phyloP scores from a whole-genome alignment of 2,113 vertebrate species.

The Peromyscus maniculatus region DNA sequence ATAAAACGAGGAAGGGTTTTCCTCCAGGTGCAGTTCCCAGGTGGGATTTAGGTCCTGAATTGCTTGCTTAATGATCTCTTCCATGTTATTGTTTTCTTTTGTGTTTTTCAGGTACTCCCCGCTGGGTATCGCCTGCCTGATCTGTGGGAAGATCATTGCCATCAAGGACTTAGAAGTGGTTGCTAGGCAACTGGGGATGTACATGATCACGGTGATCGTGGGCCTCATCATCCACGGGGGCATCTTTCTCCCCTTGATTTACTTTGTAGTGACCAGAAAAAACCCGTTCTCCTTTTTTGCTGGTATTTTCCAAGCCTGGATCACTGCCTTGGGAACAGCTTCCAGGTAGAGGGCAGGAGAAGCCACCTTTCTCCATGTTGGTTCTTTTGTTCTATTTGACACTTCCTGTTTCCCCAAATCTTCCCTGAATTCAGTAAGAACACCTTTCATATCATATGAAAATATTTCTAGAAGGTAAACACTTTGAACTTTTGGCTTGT shows the following conservation, averaged over 20 bases:
- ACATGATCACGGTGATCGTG: conserved; percentile 98
- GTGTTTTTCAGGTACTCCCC: conserved; percentile 95
- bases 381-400: background rate
- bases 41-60: background rate
- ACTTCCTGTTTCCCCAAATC: background rate
- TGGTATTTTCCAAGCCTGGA: conserved; percentile 99
- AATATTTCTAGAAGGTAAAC: background rate
- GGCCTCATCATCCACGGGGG: conserved; percentile 98
- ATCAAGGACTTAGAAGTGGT: conserved; percentile 98
- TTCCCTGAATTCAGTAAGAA: conserved; percentile 47
- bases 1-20: background rate
- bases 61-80: background rate
- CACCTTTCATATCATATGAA: background rate
- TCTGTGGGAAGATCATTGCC: conserved; percentile 99
- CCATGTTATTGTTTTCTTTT: background rate
- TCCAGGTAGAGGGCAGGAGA: conserved; percentile 92
- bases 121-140: conserved; percentile 97
- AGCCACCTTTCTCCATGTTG: conserved; percentile 6
- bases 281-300: conserved; percentile 98
- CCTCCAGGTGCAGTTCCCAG: background rate
- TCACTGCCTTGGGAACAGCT: conserved; percentile 98
- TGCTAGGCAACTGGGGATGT: conserved; percentile 98
- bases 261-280: conserved; percentile 97
- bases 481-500: background rate
- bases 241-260: conserved; percentile 97